Evolutionary conservation across 2,888 invertebrate genomes (phyloP), one percentile per base, ranked within the genome.

Genomic region (Calephelis perditalis): DNA sequence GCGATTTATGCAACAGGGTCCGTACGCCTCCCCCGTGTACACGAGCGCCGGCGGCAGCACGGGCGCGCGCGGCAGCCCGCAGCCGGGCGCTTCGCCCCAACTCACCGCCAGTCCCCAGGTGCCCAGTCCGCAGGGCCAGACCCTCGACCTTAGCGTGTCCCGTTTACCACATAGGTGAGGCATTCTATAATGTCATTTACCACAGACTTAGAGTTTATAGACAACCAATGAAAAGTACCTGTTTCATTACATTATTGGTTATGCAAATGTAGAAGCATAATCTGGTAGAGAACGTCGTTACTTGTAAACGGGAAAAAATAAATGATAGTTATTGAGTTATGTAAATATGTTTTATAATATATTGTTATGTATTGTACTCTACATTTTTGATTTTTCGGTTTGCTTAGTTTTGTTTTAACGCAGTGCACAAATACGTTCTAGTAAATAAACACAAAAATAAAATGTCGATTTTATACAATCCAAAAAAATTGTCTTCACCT

Each of bases 121-220:
- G 87, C 96, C 96, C 77, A 96, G 96, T 91, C 96, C 96, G 67
- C 96, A 96, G 91, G 96, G 96, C 74, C 96, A 97, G 85, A 96
- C 96, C 74, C 92, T 96, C 83, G 96, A 97, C 91, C 94, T 96
- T 82, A 96, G 96, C 86, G 96, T 97, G 73, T 96, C 95, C 86
- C 93, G 96, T 85, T 93, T 96, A 84, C 94, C 95, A 81, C 96
- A 96, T 92, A 96, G 96, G 96, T 96, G 91, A 88, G 88, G 84
- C 82, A 78, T 73, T 67, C 59, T 65, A 55, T 62, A n/a, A 58
- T 60, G 59, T 60, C 57, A 56, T 35, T 12, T 57, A 52, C 52
- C 52, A 52, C 52, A 52, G 52, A 52, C 11, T 43, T 44, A 44
- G 57, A n/a, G 26, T 35, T 26, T 12, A 57, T 57, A 45, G 44